These are phyloP conservation scores for Solen grandis DNA, from an alignment of 1,140 invertebrate genomes.

Conservation along the genomic window DNA sequence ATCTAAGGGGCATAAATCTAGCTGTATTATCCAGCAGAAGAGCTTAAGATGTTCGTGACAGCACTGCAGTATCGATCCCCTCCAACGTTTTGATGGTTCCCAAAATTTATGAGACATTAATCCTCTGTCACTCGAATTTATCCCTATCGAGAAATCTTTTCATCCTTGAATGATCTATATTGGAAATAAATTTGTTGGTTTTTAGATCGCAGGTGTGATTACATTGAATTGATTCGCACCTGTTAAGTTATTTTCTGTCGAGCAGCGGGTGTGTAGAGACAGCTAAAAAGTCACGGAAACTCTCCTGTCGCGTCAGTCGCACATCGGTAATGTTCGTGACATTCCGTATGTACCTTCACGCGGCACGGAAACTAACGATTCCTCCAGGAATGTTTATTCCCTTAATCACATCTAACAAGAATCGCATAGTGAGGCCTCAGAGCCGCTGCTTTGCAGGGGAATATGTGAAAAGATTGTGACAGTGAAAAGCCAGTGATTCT, in stretches of 20 bases:
- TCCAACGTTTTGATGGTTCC: background rate
- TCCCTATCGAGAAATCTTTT: constrained; percentile 12
- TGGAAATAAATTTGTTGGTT: constrained; percentile 55
- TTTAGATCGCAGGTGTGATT: constrained; percentile 43
- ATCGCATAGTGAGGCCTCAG: no score
- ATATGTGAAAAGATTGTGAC: no score
- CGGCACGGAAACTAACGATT: background rate
- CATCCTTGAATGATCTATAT: constrained; percentile 50
- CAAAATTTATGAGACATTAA: background rate
- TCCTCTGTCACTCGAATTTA: constrained; percentile 20
- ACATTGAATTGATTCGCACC: constrained; percentile 33
- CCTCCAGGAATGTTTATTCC: background rate
- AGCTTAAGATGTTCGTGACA: background rate
- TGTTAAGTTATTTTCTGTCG: background rate
- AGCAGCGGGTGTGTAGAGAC: background rate
- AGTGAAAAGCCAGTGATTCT: no score
- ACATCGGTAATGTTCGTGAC: background rate
- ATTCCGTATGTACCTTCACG: background rate
- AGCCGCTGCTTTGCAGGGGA: no score
- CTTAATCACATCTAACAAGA: no score
- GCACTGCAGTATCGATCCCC: background rate
- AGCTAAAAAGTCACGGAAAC: background rate
- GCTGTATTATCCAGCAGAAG: background rate
- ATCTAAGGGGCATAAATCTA: background rate
- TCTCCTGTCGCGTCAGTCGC: background rate